Conservation (phyloP, 2,888 invertebrate species). For the Xanthia icteritia region DNA sequence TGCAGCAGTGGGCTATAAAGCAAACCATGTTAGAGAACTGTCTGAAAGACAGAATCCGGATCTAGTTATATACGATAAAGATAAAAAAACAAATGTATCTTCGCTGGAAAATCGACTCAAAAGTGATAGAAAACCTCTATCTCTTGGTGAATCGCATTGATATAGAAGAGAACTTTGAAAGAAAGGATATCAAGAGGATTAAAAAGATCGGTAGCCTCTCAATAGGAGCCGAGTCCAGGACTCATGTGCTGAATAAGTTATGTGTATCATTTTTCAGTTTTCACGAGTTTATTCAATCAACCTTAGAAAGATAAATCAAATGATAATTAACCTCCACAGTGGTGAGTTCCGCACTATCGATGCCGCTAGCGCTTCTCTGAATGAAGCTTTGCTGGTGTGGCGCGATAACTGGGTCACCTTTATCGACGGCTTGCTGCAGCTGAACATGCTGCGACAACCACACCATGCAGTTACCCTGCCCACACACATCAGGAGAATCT, state of each 20-base stretch:
- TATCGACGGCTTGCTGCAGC: conserved; percentile 95
- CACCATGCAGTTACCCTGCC: conserved; percentile 91
- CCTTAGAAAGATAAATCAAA: neutral
- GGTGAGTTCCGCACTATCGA: conserved; percentile 72
- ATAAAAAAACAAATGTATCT: neutral
- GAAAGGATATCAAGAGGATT: neutral
- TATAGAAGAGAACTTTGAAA: neutral
- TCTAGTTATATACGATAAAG: neutral
- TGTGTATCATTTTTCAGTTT: neutral
- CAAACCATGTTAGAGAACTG: neutral
- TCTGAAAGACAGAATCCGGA: neutral
- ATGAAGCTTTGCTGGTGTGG: conserved; percentile 89
- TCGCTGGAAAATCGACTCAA: too few species aligned
- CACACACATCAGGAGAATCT: conserved; percentile 76
- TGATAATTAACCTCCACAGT: conserved; percentile 56
- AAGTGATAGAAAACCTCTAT: neutral
- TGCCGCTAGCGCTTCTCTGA: conserved; percentile 63
- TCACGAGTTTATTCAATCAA: neutral
- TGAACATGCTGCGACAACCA: conserved; percentile 91
- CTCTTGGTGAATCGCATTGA: neutral
- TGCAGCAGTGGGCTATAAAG: neutral
- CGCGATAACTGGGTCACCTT: conserved; percentile 94
- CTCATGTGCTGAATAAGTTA: neutral
- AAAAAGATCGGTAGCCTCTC: neutral
- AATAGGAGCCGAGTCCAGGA: neutral